Evolutionary conservation across 2,888 invertebrate species (phyloP), one percentile per base, ranked within the genome.

Genomic region (Hirtodrosophila alboralis): DNA sequence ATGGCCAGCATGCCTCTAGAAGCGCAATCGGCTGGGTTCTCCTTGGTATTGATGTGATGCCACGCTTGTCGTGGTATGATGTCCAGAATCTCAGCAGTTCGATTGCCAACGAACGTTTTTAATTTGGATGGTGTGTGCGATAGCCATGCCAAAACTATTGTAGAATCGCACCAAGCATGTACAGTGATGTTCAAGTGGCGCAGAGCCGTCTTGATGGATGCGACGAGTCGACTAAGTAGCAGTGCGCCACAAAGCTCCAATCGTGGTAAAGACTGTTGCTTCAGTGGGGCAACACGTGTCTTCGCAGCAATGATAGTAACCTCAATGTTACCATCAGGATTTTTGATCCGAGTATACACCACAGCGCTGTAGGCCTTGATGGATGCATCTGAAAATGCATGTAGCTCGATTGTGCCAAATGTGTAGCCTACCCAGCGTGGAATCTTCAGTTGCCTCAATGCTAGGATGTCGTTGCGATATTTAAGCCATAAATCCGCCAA

Each of bases 271-370:
- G 30, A 28, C 21, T 38, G 38, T 27, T 47, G 27, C 21, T 48
- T 48, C 1, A 48, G 33, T 8, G 37, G 48, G 6, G 48, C 37
- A 37, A 48, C 48, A 23, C 47, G n/a, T 27, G 36, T 47, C 8
- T 37, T 48, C 2, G 48, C 27, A 10, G 47, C 12, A 9, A 36
- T 27, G 5, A 47, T 2, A 2, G 47, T 34, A 3, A 37, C 47
- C 9, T 10, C 10, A 8, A 23, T 13, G 9, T 10, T 7, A 9
- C 18, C 43, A n/a, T 43, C 30, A 2, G 16, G 10, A 14, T 27
- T 27, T 5, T 9, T 10, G 5, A 36, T 13, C 8, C 34, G 12
- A 13, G 27, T 34, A 27, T 36, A 47, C 1, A 44, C 31, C 1
- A 53, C 23, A 53, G 37, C 38, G 9, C 37, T 23, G 16, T 38